phyloP scores from a whole-genome alignment of 92 coral and sea anemone genomes.

The Actinostola sp. region DNA sequence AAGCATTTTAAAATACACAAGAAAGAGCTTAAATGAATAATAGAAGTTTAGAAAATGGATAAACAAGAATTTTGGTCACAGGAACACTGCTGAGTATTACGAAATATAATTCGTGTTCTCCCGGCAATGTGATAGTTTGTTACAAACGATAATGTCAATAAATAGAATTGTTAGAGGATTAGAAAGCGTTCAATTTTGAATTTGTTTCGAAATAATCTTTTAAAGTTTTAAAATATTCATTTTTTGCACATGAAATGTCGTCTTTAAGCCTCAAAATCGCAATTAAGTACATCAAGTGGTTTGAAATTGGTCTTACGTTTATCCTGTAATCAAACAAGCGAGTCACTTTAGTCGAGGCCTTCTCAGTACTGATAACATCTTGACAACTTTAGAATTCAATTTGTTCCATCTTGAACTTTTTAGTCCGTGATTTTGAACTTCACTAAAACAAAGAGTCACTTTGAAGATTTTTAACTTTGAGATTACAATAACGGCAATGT shows the following conservation, averaged over 20 bases:
- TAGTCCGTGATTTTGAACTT: conserved; percentile 35
- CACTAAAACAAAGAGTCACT: conserved; percentile 33
- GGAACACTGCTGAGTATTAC: too few relatives aligned
- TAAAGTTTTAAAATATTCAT: conserved; percentile 15
- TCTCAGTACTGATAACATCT: conserved; percentile 18
- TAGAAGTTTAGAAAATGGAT: too few relatives aligned
- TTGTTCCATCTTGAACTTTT: conserved; percentile 24
- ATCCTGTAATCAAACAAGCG: conserved; percentile 8
- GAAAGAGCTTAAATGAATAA: too few relatives aligned
- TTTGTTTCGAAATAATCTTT: conserved; percentile 16
- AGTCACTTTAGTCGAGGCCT: conserved; percentile 10
- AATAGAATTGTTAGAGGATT: conserved; percentile 27
- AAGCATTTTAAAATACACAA: too few relatives aligned
- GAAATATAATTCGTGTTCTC: conserved; percentile 11
- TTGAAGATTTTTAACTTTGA: conserved; percentile 6
- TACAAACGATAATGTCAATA: neutral
- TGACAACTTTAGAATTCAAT: conserved; percentile 40
- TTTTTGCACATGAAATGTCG: conserved; percentile 11
- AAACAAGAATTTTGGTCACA: too few relatives aligned
- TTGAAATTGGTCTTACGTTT: neutral
- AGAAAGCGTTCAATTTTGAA: conserved; percentile 11
- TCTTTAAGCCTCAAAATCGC: conserved; percentile 19
- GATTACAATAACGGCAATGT: conserved; percentile 12
- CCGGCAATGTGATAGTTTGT: neutral
- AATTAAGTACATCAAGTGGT: conserved; percentile 18